Evolutionary conservation across 2,797 vertebrate species (phyloP).

Genomic region (Argya squamiceps): DNA sequence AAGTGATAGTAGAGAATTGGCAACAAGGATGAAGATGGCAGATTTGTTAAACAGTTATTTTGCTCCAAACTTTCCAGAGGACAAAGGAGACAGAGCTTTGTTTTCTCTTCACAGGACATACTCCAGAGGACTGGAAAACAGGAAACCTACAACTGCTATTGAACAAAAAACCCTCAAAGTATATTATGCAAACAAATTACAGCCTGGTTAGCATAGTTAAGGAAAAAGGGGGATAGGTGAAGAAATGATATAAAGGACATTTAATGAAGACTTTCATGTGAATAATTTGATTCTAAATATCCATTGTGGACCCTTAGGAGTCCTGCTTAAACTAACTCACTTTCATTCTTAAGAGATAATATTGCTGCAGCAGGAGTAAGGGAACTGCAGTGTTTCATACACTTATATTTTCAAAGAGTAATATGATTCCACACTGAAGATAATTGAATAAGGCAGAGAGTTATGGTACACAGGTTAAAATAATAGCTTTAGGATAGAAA

Average conservation of each 20-base stretch:
- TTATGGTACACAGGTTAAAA: conserved; percentile 35
- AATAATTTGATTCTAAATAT: conserved; percentile 34
- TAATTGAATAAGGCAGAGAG: conserved; percentile 50
- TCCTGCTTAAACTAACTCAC: background rate
- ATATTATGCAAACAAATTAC: background rate
- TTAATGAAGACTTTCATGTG: background rate
- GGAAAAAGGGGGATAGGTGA: background rate
- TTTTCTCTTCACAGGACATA: background rate
- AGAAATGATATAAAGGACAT: background rate
- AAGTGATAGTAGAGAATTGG: conserved; percentile 53
- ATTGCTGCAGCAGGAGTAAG: background rate
- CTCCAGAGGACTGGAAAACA: background rate
- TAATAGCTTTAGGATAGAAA: conserved; percentile 32
- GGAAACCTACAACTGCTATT: background rate
- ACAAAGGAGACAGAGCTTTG: conserved; percentile 20
- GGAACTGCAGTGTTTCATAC: background rate
- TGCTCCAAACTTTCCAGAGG: conserved; percentile 54
- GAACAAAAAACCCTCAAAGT: background rate
- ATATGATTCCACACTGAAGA: conserved; percentile 36
- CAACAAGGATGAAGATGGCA: conserved; percentile 3
- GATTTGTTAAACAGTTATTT: conserved; percentile 64
- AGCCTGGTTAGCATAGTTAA: background rate
- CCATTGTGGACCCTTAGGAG: background rate
- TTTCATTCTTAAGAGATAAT: conserved; percentile 11
- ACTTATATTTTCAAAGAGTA: background rate